Evolutionary conservation across 2,113 vertebrate genomes (phyloP), one percentile per base, ranked within the genome.

Genomic region (Plecotus auritus): DNA sequence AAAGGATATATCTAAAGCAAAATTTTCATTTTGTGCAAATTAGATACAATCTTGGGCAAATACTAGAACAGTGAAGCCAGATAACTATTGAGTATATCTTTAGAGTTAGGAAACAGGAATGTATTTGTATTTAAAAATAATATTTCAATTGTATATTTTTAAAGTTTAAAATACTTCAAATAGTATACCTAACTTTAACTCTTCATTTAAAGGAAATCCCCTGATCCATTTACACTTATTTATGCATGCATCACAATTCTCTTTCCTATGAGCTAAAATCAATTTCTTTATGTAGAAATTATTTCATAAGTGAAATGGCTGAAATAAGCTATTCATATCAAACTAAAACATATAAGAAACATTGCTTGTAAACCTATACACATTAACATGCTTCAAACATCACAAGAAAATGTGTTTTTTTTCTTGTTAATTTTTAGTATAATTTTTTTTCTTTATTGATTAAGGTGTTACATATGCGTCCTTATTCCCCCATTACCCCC

Each of bases 311-410:
- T 35, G 23, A 85, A 91, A 76, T 92, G 17, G 17, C 42, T 95
- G 26, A 74, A 97, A 83, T 23, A 86, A n/a, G n/a, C n/a, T 87
- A 78, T 35, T 87, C 88, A 96, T 23, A 81, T 56, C 22, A 45
- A 96, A 12, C 17, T 95, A 76, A 32, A 88, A 30, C 32, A 22
- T 88, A 40, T 8, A 86, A 92, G 83, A 74, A 88, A 30, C 32
- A 82, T 87, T 42, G 20, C 8, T 76, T 96, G 7, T 49, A 69
- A 90, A 9, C 35, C 83, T 95, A 59, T 83, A 54, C 11, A 90
- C 88, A 90, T 23, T 40, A 85, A 93, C 88, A 83, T 94, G 37
- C 42, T 66, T 94, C 96, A 23, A 80, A 67, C 35, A 77, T 85
- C 9, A 91, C 14, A 95, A n/a, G 7, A 96, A 94, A 90, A 49